Evolutionary conservation across 1,140 invertebrate species (phyloP).

Genomic region (Druon quercuslanigerum): DNA sequence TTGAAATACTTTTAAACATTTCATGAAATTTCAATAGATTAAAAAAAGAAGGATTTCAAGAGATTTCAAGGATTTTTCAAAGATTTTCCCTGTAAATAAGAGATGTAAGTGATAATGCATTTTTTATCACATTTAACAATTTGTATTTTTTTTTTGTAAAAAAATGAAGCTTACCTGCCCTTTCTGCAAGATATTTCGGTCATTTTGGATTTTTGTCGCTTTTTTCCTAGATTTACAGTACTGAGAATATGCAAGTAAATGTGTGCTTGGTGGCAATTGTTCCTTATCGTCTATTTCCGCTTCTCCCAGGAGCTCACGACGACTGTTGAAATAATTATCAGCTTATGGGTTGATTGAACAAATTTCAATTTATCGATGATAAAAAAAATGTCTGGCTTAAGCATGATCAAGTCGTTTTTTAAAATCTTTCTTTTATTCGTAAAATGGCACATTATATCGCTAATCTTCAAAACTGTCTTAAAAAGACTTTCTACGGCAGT

Average conservation of each 20-base stretch:
- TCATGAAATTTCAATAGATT: too few relatives aligned
- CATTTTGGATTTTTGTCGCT: constrained; percentile 18
- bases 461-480: too few relatives aligned
- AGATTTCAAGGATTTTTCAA: too few relatives aligned
- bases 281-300: constrained; percentile 54
- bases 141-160: constrained; percentile 28
- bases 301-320: constrained; percentile 57
- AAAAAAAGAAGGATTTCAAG: too few relatives aligned
- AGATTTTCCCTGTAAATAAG: too few relatives aligned
- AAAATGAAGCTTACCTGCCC: constrained; percentile 56
- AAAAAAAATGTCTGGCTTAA: not conserved
- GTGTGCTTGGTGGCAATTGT: constrained; percentile 59
- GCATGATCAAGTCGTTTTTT: too few relatives aligned
- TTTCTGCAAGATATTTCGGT: constrained; percentile 49
- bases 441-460: too few relatives aligned
- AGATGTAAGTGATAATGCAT: too few relatives aligned
- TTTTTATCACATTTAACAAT: not conserved
- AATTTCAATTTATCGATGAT: constrained; percentile 27
- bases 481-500: too few relatives aligned
- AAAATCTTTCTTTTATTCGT: too few relatives aligned
- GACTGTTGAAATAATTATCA: constrained; percentile 60
- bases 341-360: not conserved
- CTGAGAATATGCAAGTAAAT: constrained; percentile 58
- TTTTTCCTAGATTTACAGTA: constrained; percentile 52
- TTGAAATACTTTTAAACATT: too few relatives aligned